Evolutionary conservation across 2,797 vertebrate genomes (phyloP), one percentile per base, ranked within the genome.

Genomic region (Oreochromis mossambicus): DNA sequence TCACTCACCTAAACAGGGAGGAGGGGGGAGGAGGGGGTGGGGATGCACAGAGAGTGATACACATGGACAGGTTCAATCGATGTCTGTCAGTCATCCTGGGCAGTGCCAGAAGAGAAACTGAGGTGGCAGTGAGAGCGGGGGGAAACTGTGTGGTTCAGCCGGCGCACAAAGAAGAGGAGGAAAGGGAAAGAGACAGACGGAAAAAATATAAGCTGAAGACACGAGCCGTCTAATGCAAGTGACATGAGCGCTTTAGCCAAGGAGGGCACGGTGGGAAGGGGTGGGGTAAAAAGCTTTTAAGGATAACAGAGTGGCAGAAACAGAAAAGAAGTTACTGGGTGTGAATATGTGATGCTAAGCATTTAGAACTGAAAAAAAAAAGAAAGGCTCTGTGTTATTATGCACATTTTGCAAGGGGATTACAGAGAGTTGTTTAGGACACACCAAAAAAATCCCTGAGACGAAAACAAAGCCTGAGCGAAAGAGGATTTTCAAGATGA

Each of bases 1-100:
- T 97, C 94, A 92, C 95, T 96, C 94, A 95, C 95, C 96, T 96
- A 92, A 26, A 86, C 78, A 89, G 34, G 36, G 56, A 61, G 73
- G 84, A 50, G 5, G 51, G 56, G 73, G 29, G 4, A 52, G 66
- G 77, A 3, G 13, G 68, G 50, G 5, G 5, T 5, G 24, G 21
- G 81, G 89, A 83, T 9, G 75, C 43, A 87, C 66, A 77, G 61
- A 76, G 61, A 83, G 82, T 78, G 84, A 90, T 41, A 83, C 82
- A 85, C 76, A 91, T 38, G 61, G 87, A 94, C 91, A 92, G 87
- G 77, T 82, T 89, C 86, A 89, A 84, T 87, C 10, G 58, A 89
- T 85, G 84, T 34, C 85, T 68, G 80, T 58, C 90, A 90, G 83
- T 94, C 92, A 93, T 86, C 26, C 73, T 29, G 79, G 70, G 55